Evolutionary conservation across 2,797 vertebrate genomes (phyloP).

Genomic region (Enteromius radiatus): DNA sequence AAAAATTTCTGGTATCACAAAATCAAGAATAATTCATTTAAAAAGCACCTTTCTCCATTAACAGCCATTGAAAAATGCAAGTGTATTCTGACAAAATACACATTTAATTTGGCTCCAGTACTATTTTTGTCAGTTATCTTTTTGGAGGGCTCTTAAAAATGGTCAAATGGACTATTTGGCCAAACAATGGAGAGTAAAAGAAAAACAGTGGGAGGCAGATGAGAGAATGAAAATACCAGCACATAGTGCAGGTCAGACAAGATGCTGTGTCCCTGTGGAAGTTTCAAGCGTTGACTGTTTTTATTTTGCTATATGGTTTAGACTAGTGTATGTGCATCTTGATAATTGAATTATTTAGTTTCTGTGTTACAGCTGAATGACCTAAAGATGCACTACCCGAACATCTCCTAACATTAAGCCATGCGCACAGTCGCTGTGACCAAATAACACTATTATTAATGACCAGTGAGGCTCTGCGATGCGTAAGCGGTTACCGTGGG

Average conservation of each 20-base stretch:
- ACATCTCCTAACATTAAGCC: not conserved
- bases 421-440: not conserved
- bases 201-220: constrained; percentile 6
- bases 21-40: not conserved
- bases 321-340: not conserved
- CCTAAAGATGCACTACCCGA: not conserved
- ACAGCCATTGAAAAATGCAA: not conserved
- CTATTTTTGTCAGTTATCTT: not conserved
- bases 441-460: constrained; percentile 40
- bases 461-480: not conserved
- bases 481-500: not conserved
- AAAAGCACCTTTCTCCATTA: not conserved
- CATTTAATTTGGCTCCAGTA: not conserved
- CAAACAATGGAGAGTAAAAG: not conserved
- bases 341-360: constrained; percentile 9
- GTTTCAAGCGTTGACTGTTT: not conserved
- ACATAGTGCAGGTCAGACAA: not conserved
- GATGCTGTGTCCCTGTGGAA: not conserved
- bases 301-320: not conserved
- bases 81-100: not conserved
- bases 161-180: not conserved
- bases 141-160: constrained; percentile 8
- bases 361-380: not conserved
- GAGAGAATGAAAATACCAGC: not conserved
- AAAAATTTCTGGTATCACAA: not conserved